Evolutionary conservation across 2,888 invertebrate genomes (phyloP), one percentile per base, ranked within the genome.

Genomic region (Orthosia gracilis): DNA sequence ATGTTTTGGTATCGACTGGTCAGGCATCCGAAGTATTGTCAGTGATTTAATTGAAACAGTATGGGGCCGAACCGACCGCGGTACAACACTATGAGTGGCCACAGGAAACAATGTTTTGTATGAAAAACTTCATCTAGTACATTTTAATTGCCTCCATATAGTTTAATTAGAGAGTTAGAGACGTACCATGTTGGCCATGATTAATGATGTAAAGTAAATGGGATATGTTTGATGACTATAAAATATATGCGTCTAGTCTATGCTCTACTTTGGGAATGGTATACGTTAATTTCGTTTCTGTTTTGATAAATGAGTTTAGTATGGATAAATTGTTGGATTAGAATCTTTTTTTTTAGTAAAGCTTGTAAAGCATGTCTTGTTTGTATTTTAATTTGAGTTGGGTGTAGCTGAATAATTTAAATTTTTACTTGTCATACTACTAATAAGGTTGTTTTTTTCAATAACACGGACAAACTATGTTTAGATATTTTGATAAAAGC

Each of bases 41-140:
- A 94, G 96, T 94, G 94, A 93, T 95, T 95, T 96, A 96, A 96
- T 96, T 96, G 96, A 96, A 96, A 96, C 96, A 96, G 96, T 96
- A 89, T 76, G 96, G 96, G 92, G 94, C 89, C 92, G 81, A 88
- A 85, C 85, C 89, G 82, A 89, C 91, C 87, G 76, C 89, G 87
- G 85, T 86, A 89, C 90, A 90, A 91, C 91, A 89, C 90, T 86
- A 87, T 84, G 84, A 76, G 87, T 87, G 88, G 89, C 90, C 90
- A 92, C 92, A 93, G 92, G 92, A 95, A 95, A 95, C 94, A 95
- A 94, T 94, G 94, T 94, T 96, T 94, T 94, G 93, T 92, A 93
- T 93, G 89, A 94, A 96, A 95, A 94, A 91, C 91, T 90, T 91
- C 88, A 92, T 93, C 92, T 92, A 92, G 91, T 94, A 92, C 91